A percentile compares a stretch with the other conserved stretches of the same genome.
phyloP scores from a whole-genome alignment of 2,797 vertebrate genomes.

The Cygnus olor region DNA sequence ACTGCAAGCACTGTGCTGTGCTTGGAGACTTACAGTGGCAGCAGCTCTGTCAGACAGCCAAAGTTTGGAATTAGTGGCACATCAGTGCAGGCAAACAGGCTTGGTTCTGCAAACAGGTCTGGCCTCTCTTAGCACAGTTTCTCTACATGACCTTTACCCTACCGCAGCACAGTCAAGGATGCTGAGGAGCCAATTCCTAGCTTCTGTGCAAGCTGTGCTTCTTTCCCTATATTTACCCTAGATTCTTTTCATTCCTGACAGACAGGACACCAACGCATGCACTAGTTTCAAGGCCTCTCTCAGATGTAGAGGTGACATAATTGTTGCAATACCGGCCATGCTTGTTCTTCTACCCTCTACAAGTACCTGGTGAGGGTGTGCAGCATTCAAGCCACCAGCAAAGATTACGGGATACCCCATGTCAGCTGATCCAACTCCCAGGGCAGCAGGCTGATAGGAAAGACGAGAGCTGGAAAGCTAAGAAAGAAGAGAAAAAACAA shows the following conservation, averaged over 20 bases:
- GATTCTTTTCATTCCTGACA: not conserved
- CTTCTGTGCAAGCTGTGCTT: not conserved
- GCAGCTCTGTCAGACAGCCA: not conserved
- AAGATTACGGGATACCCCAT: constrained; percentile 86
- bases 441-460: constrained; percentile 88
- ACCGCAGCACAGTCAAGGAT: not conserved
- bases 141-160: not conserved
- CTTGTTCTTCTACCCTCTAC: constrained; percentile 39
- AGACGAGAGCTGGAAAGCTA: constrained; percentile 94
- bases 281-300: not conserved
- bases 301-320: not conserved
- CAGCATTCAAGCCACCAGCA: constrained; percentile 82
- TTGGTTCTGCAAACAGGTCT: not conserved
- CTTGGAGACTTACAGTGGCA: not conserved
- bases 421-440: constrained; percentile 86
- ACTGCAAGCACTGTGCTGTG: not conserved
- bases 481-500: constrained; percentile 78
- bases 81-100: not conserved
- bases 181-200: not conserved
- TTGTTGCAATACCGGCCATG: not conserved
- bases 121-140: not conserved
- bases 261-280: not conserved
- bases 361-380: constrained; percentile 91
- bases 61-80: not conserved
- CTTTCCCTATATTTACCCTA: not conserved